Evolutionary conservation across 1,140 invertebrate genomes (phyloP), one percentile per base, ranked within the genome.

Genomic region (Lepeophtheirus salmonis): DNA sequence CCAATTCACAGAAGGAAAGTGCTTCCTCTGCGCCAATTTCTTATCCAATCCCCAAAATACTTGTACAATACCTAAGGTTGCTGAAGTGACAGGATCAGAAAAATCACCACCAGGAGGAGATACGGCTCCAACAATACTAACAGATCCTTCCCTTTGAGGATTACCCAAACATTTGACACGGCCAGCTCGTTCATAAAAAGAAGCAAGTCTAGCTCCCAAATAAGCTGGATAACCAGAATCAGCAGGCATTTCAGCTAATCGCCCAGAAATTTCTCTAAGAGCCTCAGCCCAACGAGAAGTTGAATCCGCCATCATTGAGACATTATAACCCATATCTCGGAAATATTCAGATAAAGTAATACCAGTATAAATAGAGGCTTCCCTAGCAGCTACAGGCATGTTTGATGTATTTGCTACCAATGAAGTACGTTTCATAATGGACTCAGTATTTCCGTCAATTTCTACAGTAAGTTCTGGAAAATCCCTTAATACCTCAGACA

Each of bases 231-330:
- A 99, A 72, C 96, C 96, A 62, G 92, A 75, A 67, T 90, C 91
- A 65, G 96, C 96, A 74, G 96, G 96, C 96, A 99, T 99, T 79
- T 99, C 96, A 74, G 95, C 96, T 67, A 99, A 78, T 79, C 96
- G 91, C 76, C 95, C 95, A 13, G 95, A 98, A 75, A 99, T 99
- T 83, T 99, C 96, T 81, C 96, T 81, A 70, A 99, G 78, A 67
- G 95, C 95, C 75, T 99, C 96, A 56, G 96, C 96, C 96, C 96
- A 99, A 77, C 96, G 89, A 18, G 95, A 98, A 13, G 96, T 99
- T n/a, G 95, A 98, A 75, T 99, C 96, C 67, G 96, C 96, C 96
- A 99, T 99, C 96, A 99, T 99, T 60, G 95, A 94, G 22, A 99
- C 95, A 71, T 99, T 95, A 79, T 97, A 96, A 74, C 96, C 96